Base-by-base conservation (phyloP, 2,113 vertebrate genomes). In the Marmota flaviventris region DNA sequence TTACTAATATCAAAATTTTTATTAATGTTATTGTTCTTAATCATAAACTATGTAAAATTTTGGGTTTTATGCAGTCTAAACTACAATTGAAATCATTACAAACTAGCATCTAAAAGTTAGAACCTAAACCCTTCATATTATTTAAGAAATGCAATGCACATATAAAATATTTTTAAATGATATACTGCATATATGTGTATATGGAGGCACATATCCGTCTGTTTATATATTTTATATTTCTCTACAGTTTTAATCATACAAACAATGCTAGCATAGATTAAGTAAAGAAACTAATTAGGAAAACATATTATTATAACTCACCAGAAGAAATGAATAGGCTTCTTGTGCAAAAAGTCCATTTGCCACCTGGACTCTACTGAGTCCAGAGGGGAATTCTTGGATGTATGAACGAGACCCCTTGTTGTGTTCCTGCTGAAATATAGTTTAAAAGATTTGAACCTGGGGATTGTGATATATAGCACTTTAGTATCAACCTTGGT, bases 301-400 rank as follows among this genome's bases (percentile, higher is more conserved):
- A 39, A 87, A 83, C 12, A 27, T 32, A 42, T 67, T 48, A 18
- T 37, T 96, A 39, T 45, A 72, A 98, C 98, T 98, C 92, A 98
- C 97, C 17, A 78, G 97, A 77, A 98, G 89, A 86, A 97, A 24
- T 1, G 94, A 87, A 89, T 22, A 5, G 32, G 85, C 84, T 94
- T 83, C 97, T 88, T 98, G 98, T 95, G 92, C 95, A 53, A 97
- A 98, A 24, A 98, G 79, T 67, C 97, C 96, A 72, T 87, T 98
- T 92, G 96, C 97, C 85, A 97, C 77, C 65, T 91, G 53, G 42
- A 98, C 48, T 48, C 97, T 97, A 76, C 90, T 94, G 73, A 93
- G 67, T 69, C 81, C 96, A n/a, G 58, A 89, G 20, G 39, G 72
- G 53, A 81, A 4, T n/a, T 85, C 37, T 39, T 56, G 63, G 37